phyloP scores from a whole-genome alignment of 1,140 invertebrate genomes.

The Phymastichus coffea region DNA sequence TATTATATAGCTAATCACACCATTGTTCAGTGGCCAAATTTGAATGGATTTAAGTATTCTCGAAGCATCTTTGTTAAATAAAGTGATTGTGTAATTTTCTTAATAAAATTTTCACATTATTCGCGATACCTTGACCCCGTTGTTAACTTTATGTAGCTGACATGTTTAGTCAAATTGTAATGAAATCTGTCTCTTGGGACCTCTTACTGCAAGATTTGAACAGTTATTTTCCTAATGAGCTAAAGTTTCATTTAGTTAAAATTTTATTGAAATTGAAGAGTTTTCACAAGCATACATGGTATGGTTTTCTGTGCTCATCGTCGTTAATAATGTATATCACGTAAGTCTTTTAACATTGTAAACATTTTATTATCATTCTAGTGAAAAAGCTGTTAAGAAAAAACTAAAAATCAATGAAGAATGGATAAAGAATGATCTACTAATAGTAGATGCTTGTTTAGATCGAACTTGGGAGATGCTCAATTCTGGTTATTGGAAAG shows the following conservation, averaged over 20 bases:
- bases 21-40: conserved; percentile 85
- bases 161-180: conserved; percentile 3
- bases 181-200: conserved; percentile 38
- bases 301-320: no score
- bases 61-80: conserved; percentile 34
- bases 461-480: conserved; percentile 78
- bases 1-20: conserved; percentile 81
- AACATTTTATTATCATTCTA: no score
- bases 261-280: conserved; percentile 30
- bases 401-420: conserved; percentile 26
- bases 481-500: conserved; percentile 84
- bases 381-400: no score
- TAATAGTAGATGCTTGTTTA: conserved; percentile 61
- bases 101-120: neutral
- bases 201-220: conserved; percentile 35
- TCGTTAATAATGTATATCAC: no score
- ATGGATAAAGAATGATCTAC: conserved; percentile 45
- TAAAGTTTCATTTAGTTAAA: conserved; percentile 37
- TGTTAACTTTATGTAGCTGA: neutral
- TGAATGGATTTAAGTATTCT: conserved; percentile 39
- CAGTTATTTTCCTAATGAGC: conserved; percentile 38
- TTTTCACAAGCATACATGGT: conserved; percentile 27
- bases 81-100: conserved; percentile 29
- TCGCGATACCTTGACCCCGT: neutral
- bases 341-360: no score